Evolutionary conservation across 2,888 invertebrate genomes (phyloP), one percentile per base, ranked within the genome.

Genomic region (Iphiclides podalirius): DNA sequence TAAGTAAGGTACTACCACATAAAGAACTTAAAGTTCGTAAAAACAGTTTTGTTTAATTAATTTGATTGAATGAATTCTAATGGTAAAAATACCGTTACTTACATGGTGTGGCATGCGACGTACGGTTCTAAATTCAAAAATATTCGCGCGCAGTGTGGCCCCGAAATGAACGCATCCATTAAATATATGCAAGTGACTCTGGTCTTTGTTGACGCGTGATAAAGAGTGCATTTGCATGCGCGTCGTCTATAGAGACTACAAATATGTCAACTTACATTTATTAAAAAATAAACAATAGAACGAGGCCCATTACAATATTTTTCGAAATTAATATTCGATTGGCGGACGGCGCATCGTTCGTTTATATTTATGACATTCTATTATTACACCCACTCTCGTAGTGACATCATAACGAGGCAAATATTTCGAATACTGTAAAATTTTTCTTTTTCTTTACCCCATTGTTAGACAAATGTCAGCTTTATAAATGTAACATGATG

Each of bases 281-380:
- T 31, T 45, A 34, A 44, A 55, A 54, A 58, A n/a, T n/a, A 55
- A 55, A 53, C 52, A 53, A 52, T 53, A 47, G 52, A 38, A 51
- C 48, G 47, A 41, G 52, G 52, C 50, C 35, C 40, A 52, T 52
- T 59, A 47, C 47, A 53, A 57, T 54, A 51, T 52, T 55, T 53
- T 49, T 47, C 35, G 35, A 45, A 48, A 60, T 64, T 66, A 59
- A 53, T 60, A 66, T 74, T 70, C 72, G 47, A 56, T 47, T 39
- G 45, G 49, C 60, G 50, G 38, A 43, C 59, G 56, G 46, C 20
- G 48, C 45, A 54, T 60, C 49, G 64, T 56, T 47, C 65, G 65
- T 68, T 72, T 66, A 72, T 72, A 75, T 75, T 67, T 73, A 73
- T 72, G 67, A 70, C 65, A 66, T 42, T 50, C 53, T 52, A 53